These are phyloP conservation scores for Cyanistes caeruleus DNA, from an alignment of 2,113 vertebrate genomes.

Conservation along the genomic window DNA sequence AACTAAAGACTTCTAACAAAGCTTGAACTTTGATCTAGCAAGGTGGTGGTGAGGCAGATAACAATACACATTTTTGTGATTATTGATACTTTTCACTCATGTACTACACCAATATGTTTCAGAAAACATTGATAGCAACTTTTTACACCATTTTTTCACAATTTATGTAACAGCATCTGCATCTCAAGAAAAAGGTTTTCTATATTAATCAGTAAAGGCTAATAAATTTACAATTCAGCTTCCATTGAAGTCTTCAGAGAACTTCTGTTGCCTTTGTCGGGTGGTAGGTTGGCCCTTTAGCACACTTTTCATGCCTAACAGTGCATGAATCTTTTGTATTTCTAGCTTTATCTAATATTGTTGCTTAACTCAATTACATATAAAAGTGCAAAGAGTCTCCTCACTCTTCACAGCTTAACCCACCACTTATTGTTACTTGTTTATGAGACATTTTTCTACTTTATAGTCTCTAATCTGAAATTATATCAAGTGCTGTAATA, in stretches of 20 bases:
- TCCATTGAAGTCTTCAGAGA: neutral
- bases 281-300: slow-evolving; percentile 34
- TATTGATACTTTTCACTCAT: neutral
- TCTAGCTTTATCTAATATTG: slow-evolving; percentile 58
- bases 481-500: slow-evolving; percentile 71
- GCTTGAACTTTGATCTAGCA: slow-evolving; percentile 9
- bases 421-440: slow-evolving; percentile 58
- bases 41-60: slow-evolving; percentile 1
- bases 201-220: slow-evolving; percentile 36
- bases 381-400: neutral
- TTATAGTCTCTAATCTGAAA: slow-evolving; percentile 66
- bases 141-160: neutral
- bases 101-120: neutral
- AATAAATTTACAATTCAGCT: slow-evolving; percentile 29
- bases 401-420: slow-evolving; percentile 2
- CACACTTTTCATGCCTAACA: slow-evolving; percentile 58
- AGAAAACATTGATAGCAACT: neutral
- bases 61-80: neutral
- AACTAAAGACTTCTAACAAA: slow-evolving; percentile 17
- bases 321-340: slow-evolving; percentile 64
- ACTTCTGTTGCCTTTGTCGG: slow-evolving; percentile 29
- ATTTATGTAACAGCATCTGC: neutral
- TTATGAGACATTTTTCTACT: slow-evolving; percentile 67
- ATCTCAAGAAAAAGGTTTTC: neutral
- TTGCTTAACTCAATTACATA: slow-evolving; percentile 47